Evolutionary conservation across 2,797 vertebrate genomes (phyloP).

Genomic region (Sebastes iracundus): DNA sequence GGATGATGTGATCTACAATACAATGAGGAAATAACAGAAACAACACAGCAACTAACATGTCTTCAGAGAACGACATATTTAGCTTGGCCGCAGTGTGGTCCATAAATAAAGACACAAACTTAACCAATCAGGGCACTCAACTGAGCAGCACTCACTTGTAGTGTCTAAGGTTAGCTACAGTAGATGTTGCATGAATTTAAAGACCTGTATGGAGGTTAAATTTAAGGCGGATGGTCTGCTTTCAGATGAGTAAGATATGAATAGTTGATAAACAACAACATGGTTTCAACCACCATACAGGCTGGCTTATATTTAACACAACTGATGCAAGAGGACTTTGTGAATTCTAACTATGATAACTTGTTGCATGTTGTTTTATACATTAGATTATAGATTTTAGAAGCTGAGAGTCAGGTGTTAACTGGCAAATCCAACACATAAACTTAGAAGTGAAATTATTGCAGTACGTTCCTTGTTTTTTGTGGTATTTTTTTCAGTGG

Average conservation of each 20-base stretch:
- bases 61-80: neutral
- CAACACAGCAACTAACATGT: neutral
- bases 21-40: neutral
- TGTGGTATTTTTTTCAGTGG: too few species aligned
- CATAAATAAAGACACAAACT: neutral
- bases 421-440: too few species aligned
- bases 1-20: neutral
- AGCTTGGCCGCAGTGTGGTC: neutral
- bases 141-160: conserved; percentile 26
- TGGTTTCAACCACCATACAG: neutral
- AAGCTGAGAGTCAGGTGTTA: too few species aligned
- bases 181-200: neutral
- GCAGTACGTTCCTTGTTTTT: too few species aligned
- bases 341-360: neutral
- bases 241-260: neutral
- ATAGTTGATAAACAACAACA: neutral
- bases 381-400: too few species aligned
- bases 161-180: neutral
- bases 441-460: too few species aligned
- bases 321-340: neutral
- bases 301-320: neutral
- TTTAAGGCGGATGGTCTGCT: neutral
- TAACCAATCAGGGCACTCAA: neutral
- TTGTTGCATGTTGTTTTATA: neutral
- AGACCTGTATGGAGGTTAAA: neutral